Base-by-base conservation (phyloP, 2,113 vertebrate species). In the Gymnorhina tibicen region DNA sequence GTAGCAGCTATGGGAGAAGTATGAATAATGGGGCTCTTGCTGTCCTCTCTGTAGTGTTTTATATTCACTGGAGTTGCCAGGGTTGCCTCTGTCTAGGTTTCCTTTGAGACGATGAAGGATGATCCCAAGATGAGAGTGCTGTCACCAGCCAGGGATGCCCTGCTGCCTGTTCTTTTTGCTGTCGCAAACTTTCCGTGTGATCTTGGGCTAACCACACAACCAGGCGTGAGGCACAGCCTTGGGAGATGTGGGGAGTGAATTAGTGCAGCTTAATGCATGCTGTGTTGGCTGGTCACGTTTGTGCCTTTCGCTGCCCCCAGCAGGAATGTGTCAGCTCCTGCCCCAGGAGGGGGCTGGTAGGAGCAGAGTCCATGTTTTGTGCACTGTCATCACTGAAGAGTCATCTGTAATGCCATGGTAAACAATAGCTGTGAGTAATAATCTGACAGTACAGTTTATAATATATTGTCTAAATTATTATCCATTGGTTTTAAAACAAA, bases 41-140 rank as follows among this genome's bases (percentile, higher is more conserved):
- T 88, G 50, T 59, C 30, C 42, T 80, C 28, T 52, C 44, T 82
- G 47, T 42, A 63, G 33, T 33, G 56, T 49, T 91, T 91, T 80
- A 37, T n/a, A 8, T 46, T 80, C 50, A 5, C 4, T 80, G 70
- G 55, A 62, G 59, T 50, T 73, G 26, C 41, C 50, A 27, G 44
- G 20, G 46, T 46, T 84, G 27, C n/a, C 27, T 77, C 46, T 74
- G 42, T 74, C 77, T 33, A 46, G 60, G 37, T 67, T 93, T 84
- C 37, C 32, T 73, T 79, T 73, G 75, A 55, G 39, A 32, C 0
- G 0, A 50, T 1, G 6, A 78, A 75, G 49, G 49, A 79, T 1
- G 1, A 89, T 67, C 55, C 47, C 4, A 1, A 1, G 4, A 35
- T 0, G 2, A 49, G 87, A 60, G 23, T 1, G 2, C 35, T 83